These are phyloP conservation scores for Symphodus melops DNA, from an alignment of 2,113 vertebrate species.

Conservation along the genomic window DNA sequence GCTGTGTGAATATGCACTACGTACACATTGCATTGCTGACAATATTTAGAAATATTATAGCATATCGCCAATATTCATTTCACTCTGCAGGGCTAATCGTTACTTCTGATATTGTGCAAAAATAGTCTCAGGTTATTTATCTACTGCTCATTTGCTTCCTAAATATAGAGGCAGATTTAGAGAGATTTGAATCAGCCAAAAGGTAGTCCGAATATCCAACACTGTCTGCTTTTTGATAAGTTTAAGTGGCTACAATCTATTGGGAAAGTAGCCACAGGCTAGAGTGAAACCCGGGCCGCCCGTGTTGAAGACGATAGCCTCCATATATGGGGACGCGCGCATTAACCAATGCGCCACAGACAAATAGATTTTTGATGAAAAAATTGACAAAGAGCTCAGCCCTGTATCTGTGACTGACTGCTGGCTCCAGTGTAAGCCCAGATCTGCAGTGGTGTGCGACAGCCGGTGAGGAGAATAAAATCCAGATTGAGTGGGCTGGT, in stretches of 20 bases:
- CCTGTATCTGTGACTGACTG: conserved; percentile 15
- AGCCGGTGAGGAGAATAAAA: conserved; percentile 51
- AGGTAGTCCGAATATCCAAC: neutral
- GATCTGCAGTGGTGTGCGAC: conserved; percentile 33
- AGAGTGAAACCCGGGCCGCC: no score
- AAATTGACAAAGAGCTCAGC: neutral
- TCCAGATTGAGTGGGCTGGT: conserved; percentile 72
- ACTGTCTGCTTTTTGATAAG: neutral
- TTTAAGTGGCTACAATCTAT: neutral
- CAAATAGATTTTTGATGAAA: conserved; percentile 29
- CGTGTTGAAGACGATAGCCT: no score
- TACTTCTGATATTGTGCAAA: neutral
- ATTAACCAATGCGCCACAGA: no score
- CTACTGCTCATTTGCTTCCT: neutral
- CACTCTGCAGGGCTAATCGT: neutral
- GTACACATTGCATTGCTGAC: neutral
- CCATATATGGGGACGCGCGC: no score
- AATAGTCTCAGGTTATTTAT: neutral
- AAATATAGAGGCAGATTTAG: neutral
- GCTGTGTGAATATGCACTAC: neutral
- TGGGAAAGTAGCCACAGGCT: no score
- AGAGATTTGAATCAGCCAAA: conserved; percentile 5
- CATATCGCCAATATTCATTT: neutral
- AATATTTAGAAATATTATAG: neutral
- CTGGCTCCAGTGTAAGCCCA: conserved; percentile 24